phyloP scores from a whole-genome alignment of 1,140 invertebrate genomes.

The Musca vetustissima region DNA sequence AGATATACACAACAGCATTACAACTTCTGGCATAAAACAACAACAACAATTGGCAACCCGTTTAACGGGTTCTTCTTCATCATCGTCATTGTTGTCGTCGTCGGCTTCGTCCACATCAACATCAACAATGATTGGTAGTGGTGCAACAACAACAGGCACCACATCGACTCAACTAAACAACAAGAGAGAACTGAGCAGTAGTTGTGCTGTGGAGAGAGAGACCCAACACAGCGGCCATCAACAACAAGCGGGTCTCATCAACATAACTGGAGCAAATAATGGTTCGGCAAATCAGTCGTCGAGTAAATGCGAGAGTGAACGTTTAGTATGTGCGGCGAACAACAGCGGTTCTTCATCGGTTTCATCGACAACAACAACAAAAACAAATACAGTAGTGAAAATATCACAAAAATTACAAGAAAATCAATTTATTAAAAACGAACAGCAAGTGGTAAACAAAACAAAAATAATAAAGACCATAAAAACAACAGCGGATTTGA shows the following conservation, averaged over 20 bases:
- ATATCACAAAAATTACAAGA: conserved; percentile 52
- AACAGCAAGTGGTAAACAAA: conserved; percentile 36
- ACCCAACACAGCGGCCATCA: not conserved
- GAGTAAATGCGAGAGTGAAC: conserved; percentile 49
- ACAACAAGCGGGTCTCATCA: conserved; percentile 24
- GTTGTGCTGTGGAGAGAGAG: not conserved
- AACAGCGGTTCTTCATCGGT: conserved; percentile 22
- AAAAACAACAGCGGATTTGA: conserved; percentile 11
- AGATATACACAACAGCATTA: conserved; percentile 4
- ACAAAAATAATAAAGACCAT: conserved; percentile 18
- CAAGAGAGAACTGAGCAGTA: not conserved
- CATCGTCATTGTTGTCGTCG: not conserved
- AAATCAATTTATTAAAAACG: conserved; percentile 50
- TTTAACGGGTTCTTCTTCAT: conserved; percentile 28
- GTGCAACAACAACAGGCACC: no score
- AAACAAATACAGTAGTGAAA: conserved; percentile 26
- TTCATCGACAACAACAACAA: no score
- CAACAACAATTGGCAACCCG: conserved; percentile 26
- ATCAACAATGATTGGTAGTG: conserved; percentile 22
- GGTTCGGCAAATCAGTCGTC: conserved; percentile 37
- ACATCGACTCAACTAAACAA: not conserved
- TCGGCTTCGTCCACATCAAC: conserved; percentile 17
- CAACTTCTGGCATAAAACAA: conserved; percentile 10
- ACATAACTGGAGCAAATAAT: conserved; percentile 8
- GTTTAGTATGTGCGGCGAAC: conserved; percentile 25